Evolutionary conservation across 2,113 vertebrate genomes (phyloP).

Genomic region (Chaetorhynchus papuensis): DNA sequence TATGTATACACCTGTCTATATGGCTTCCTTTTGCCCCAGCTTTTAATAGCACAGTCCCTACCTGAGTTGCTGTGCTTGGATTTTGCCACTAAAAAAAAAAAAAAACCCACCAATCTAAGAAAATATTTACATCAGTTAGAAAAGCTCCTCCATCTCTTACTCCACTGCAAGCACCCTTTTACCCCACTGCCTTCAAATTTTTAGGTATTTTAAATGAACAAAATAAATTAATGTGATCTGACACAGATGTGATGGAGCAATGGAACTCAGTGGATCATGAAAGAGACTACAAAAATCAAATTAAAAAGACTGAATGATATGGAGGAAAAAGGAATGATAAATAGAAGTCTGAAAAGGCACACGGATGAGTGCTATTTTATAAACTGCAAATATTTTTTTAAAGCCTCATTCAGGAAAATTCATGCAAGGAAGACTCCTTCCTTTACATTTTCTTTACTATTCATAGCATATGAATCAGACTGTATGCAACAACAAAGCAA

Average conservation of each 20-base stretch:
- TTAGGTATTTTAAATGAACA: not conserved
- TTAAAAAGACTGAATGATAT: not conserved
- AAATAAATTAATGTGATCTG: not conserved
- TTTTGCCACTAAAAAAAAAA: not conserved
- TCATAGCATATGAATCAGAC: not conserved
- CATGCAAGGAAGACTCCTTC: not conserved
- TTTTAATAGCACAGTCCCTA: not conserved
- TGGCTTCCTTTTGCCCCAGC: not conserved
- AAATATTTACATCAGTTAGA: not conserved
- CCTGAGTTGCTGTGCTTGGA: not conserved
- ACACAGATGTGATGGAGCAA: not conserved
- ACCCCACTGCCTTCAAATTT: not conserved
- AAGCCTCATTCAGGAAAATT: not conserved
- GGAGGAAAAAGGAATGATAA: not conserved
- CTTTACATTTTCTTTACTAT: not conserved
- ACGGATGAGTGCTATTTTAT: not conserved
- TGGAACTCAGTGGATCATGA: not conserved
- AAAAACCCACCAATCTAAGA: not conserved
- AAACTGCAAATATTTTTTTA: not conserved
- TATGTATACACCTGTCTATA: not conserved
- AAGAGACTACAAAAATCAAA: not conserved
- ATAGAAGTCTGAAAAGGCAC: not conserved
- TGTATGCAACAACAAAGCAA: slow-evolving; percentile 18
- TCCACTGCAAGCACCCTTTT: not conserved
- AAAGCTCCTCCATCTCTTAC: not conserved